Conservation (phyloP, 1,140 invertebrate genomes). For the Drosophila asahinai region DNA sequence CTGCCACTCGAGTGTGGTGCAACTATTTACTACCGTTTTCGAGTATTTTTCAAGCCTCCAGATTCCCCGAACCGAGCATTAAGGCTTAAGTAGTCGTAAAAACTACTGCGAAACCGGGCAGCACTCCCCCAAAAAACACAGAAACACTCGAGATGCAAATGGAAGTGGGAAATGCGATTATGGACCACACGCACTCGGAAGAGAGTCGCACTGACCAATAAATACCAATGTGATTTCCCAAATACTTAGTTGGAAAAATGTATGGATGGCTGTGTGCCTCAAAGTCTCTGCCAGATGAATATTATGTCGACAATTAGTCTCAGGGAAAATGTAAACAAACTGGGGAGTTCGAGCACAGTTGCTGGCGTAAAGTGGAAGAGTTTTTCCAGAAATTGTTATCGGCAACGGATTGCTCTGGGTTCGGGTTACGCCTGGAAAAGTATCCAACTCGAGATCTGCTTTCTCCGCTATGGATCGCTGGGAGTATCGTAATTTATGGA, state of each 20-base stretch:
- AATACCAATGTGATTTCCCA: slow-evolving; percentile 48
- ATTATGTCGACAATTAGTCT: slow-evolving; percentile 70
- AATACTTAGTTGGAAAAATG: slow-evolving; percentile 30
- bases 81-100: slow-evolving; percentile 48
- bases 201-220: slow-evolving; percentile 25
- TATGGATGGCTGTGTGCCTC: slow-evolving; percentile 21
- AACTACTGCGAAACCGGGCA: slow-evolving; percentile 53
- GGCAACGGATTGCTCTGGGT: slow-evolving; percentile 60
- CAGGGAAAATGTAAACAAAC: slow-evolving; percentile 64
- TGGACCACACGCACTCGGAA: slow-evolving; percentile 23
- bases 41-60: slow-evolving; percentile 29
- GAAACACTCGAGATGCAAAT: slow-evolving; percentile 35
- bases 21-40: slow-evolving; percentile 72
- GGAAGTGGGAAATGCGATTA: slow-evolving; percentile 45
- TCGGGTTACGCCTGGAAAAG: slow-evolving; percentile 50
- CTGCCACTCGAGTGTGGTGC: slow-evolving; percentile 61
- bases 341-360: slow-evolving; percentile 2
- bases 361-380: slow-evolving; percentile 18
- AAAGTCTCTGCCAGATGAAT: slow-evolving; percentile 48
- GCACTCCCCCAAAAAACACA: slow-evolving; percentile 19
- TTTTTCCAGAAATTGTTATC: slow-evolving; percentile 72
- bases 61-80: slow-evolving; percentile 61
- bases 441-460: slow-evolving; percentile 31
- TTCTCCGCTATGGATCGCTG: slow-evolving; percentile 36
- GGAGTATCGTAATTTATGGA: slow-evolving; percentile 70